Percentiles rank a stretch among this genome's conserved stretches.
phyloP scores from a whole-genome alignment of 2,113 vertebrate genomes.

The Ascaphus truei region DNA sequence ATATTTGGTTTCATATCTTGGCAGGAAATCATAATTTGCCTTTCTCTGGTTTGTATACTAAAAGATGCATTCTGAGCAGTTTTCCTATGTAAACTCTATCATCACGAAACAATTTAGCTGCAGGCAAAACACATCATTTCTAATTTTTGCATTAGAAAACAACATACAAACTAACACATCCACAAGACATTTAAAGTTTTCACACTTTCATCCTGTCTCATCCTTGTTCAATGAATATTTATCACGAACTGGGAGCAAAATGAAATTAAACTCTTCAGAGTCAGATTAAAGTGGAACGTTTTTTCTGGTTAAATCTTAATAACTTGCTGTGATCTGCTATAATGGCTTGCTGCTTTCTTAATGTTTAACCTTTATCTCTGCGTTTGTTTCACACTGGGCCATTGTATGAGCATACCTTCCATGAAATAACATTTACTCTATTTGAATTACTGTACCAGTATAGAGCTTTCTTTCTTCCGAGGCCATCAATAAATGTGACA shows the following conservation, averaged over 20 bases:
- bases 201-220: constrained; percentile 35
- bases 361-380: not conserved
- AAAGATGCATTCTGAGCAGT: constrained; percentile 24
- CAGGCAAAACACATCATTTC: constrained; percentile 31
- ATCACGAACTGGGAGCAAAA: constrained; percentile 33
- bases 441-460: too few relatives aligned
- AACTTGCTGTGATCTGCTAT: constrained; percentile 21
- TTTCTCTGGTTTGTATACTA: not conserved
- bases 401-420: not conserved
- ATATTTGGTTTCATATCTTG: constrained; percentile 23
- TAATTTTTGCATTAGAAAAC: constrained; percentile 33
- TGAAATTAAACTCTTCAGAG: constrained; percentile 26
- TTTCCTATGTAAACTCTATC: constrained; percentile 27
- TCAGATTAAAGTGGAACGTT: constrained; percentile 11
- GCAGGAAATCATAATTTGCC: constrained; percentile 13
- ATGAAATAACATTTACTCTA: too few relatives aligned
- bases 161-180: constrained; percentile 34
- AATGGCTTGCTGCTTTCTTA: not conserved
- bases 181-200: constrained; percentile 34
- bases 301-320: constrained; percentile 30
- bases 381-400: not conserved
- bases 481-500: too few relatives aligned
- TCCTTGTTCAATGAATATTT: constrained; percentile 27
- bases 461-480: too few relatives aligned
- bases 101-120: constrained; percentile 23